phyloP scores from a whole-genome alignment of 1,140 invertebrate genomes.

The Samia ricini region DNA sequence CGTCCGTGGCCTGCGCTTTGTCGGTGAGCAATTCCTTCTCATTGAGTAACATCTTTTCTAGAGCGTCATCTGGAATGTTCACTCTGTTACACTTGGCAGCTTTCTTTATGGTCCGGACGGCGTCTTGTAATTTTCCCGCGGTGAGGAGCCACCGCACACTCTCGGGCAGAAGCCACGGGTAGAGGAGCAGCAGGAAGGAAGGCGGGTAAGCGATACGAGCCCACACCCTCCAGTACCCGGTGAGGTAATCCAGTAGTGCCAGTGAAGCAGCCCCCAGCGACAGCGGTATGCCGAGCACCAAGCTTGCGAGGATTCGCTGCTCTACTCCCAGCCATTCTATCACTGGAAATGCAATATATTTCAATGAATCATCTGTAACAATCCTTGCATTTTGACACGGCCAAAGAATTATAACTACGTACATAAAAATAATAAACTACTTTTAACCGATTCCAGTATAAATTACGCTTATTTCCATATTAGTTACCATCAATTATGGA shows the following conservation, averaged over 20 bases:
- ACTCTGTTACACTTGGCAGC: constrained; percentile 83
- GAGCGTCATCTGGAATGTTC: constrained; percentile 75
- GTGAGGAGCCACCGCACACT: constrained; percentile 87
- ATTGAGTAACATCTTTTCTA: constrained; percentile 66
- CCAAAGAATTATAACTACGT: too few species aligned
- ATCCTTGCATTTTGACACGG: background rate
- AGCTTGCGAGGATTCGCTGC: constrained; percentile 84
- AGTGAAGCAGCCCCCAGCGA: constrained; percentile 84
- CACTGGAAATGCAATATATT: constrained; percentile 61
- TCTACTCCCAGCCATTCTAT: constrained; percentile 88
- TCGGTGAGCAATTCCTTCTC: constrained; percentile 37
- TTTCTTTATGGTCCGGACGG: constrained; percentile 79
- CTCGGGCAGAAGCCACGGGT: constrained; percentile 83
- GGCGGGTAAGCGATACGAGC: constrained; percentile 84
- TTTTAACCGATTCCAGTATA: too few species aligned
- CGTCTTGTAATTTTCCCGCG: constrained; percentile 81
- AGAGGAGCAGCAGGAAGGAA: constrained; percentile 81
- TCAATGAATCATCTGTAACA: background rate
- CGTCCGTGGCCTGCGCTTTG: constrained; percentile 37
- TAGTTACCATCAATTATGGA: too few species aligned
- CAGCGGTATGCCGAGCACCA: constrained; percentile 82
- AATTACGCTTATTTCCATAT: too few species aligned
- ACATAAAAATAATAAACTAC: too few species aligned
- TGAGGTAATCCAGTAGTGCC: constrained; percentile 83
- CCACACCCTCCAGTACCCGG: constrained; percentile 84